Percentiles rank a stretch among this genome's conserved stretches.
Conservation (phyloP, 1,140 invertebrate genomes). For the Mactra quadrangularis region DNA sequence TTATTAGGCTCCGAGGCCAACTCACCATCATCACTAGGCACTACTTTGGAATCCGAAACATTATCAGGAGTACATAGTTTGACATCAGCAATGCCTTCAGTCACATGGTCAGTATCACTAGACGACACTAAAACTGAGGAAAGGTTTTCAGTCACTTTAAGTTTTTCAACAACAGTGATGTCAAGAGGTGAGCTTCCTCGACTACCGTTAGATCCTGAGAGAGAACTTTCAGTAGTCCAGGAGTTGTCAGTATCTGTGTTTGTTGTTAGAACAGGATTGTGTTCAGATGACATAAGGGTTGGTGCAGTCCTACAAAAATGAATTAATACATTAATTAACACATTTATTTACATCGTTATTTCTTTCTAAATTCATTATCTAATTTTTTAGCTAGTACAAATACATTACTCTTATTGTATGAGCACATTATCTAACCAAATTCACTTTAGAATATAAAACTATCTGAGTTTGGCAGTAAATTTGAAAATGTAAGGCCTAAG, state of each 20-base stretch:
- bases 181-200: slow-evolving; percentile 32
- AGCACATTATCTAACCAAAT: too few relatives aligned
- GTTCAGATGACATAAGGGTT: background rate
- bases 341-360: background rate
- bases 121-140: background rate
- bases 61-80: background rate
- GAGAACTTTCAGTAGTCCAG: slow-evolving; percentile 46
- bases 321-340: too few relatives aligned
- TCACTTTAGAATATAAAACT: too few relatives aligned
- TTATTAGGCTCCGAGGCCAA: background rate
- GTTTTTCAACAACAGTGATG: background rate
- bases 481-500: too few relatives aligned
- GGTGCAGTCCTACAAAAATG: background rate
- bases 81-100: background rate
- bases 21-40: background rate
- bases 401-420: background rate
- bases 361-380: background rate
- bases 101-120: background rate
- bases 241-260: slow-evolving; percentile 11
- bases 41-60: background rate
- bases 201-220: slow-evolving; percentile 26
- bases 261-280: background rate
- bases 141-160: background rate
- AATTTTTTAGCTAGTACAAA: too few relatives aligned
- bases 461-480: too few relatives aligned